Evolutionary conservation across 37 sponge, comb jelly and placozoan genomes (phyloP).

Genomic region (Theonella swinhoei): DNA sequence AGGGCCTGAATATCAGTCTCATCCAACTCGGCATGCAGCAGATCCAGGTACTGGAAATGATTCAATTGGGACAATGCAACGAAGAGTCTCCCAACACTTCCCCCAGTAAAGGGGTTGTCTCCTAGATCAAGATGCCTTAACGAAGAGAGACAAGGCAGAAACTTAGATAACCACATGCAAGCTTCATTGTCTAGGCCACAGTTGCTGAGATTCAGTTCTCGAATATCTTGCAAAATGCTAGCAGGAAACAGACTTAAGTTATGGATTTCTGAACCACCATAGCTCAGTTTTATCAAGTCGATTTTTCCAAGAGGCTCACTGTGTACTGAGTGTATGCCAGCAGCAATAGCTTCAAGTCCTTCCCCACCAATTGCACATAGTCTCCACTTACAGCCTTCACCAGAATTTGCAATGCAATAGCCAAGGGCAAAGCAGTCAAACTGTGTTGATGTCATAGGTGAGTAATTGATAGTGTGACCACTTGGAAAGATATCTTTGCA

Average conservation of each 20-base stretch:
- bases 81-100: neutral
- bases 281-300: slow-evolving; percentile 6
- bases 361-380: slow-evolving; percentile 13
- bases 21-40: slow-evolving; percentile 2
- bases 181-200: neutral
- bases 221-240: neutral
- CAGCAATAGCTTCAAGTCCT: neutral
- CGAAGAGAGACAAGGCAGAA: neutral
- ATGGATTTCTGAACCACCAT: neutral
- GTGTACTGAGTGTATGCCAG: neutral
- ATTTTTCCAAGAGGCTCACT: neutral
- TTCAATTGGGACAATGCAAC: neutral
- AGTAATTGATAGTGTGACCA: neutral
- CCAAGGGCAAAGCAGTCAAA: slow-evolving; percentile 18
- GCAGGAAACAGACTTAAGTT: neutral
- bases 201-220: slow-evolving; percentile 11
- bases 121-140: neutral
- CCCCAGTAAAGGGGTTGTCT: slow-evolving; percentile 1
- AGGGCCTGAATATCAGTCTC: neutral
- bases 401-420: slow-evolving; percentile 23
- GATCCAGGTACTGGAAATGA: neutral
- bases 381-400: neutral
- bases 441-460: neutral
- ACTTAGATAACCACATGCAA: neutral
- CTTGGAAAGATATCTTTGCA: neutral